A percentile compares a stretch with the other conserved stretches of the same genome.
phyloP scores from a whole-genome alignment of 2,113 vertebrate genomes.

The Noturus placidus region DNA sequence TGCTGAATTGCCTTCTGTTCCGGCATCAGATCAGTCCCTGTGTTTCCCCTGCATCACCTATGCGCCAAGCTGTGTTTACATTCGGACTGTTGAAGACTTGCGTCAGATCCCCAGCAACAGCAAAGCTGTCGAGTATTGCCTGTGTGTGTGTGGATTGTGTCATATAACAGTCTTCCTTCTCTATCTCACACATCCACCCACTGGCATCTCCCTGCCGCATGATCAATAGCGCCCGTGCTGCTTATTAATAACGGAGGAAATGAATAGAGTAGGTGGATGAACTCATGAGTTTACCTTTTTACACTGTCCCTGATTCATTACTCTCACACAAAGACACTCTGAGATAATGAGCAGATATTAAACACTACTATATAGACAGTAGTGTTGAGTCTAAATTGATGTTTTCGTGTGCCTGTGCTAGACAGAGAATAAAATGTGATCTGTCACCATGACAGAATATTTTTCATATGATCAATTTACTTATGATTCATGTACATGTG shows the following conservation, averaged over 20 bases:
- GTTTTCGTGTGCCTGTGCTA: not conserved
- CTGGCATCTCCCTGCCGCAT: not conserved
- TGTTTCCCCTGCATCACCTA: not conserved
- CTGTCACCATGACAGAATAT: not conserved
- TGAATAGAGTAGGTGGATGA: not conserved
- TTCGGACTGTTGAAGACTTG: not conserved
- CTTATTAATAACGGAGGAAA: constrained; percentile 19
- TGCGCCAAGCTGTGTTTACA: not conserved
- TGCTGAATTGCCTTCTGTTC: not conserved
- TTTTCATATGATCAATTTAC: no score
- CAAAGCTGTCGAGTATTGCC: not conserved
- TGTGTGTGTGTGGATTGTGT: constrained; percentile 5
- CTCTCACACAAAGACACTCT: not conserved
- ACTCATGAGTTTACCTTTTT: constrained; percentile 9
- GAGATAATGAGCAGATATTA: not conserved
- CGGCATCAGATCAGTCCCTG: not conserved
- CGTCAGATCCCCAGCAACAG: not conserved
- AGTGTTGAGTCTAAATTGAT: not conserved
- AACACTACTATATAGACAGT: not conserved
- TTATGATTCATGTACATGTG: no score
- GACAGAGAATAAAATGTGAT: not conserved
- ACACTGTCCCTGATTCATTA: not conserved
- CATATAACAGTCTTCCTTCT: not conserved
- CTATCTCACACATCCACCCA: constrained; percentile 3
- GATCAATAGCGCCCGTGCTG: not conserved